These are phyloP conservation scores for Eunapius fragilis DNA, from an alignment of 37 sponge, comb jelly and placozoan species.

Conservation along the genomic window DNA sequence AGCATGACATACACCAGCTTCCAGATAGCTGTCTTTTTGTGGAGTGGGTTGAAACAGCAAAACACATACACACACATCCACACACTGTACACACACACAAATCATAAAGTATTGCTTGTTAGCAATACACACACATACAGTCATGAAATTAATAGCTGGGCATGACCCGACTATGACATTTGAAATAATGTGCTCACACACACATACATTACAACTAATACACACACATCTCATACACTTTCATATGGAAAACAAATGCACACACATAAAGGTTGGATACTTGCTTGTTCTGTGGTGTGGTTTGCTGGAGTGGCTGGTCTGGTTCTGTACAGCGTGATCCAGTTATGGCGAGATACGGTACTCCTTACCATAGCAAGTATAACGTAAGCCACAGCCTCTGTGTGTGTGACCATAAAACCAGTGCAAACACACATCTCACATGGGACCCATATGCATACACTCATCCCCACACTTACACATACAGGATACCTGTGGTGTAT, in stretches of 20 bases:
- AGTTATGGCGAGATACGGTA: background rate
- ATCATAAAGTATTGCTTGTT: too few species aligned
- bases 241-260: too few species aligned
- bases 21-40: constrained; percentile 31
- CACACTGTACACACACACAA: too few species aligned
- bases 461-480: background rate
- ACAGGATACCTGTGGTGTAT: constrained; percentile 4
- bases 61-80: too few species aligned
- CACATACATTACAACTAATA: too few species aligned
- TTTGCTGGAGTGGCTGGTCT: background rate
- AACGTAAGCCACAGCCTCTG: background rate
- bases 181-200: too few species aligned
- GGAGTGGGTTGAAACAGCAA: constrained; percentile 8
- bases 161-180: too few species aligned
- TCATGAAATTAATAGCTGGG: too few species aligned
- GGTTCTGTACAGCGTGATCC: background rate
- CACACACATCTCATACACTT: too few species aligned
- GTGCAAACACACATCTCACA: too few species aligned
- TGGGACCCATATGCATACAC: background rate
- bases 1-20: constrained; percentile 28
- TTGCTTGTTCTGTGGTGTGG: constrained; percentile 5
- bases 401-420: background rate
- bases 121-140: too few species aligned
- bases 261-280: constrained; percentile 20
- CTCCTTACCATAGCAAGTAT: background rate